Percentiles rank a stretch among this genome's conserved stretches.
phyloP scores from a whole-genome alignment of 1,140 invertebrate species.

The Pemphigus obesinymphae region DNA sequence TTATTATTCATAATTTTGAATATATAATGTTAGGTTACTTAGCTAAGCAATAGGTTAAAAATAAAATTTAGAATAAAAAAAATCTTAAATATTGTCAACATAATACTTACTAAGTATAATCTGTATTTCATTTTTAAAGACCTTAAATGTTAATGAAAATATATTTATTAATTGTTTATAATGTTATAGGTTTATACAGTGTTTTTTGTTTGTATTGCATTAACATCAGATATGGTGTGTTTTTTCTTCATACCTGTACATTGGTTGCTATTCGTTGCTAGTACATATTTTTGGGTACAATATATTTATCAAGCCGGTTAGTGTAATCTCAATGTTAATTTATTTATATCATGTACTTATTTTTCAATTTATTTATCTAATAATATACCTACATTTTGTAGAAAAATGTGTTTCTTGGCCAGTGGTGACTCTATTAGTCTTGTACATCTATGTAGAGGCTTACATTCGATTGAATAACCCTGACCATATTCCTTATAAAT shows the following conservation, averaged over 20 bases:
- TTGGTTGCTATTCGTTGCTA: constrained; percentile 96
- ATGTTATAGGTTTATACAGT: constrained; percentile 90
- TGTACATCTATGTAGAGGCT: constrained; percentile 94
- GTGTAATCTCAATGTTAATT: constrained; percentile 46
- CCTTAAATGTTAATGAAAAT: no score
- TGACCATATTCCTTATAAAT: constrained; percentile 64
- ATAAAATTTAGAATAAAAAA: no score
- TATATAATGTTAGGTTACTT: no score
- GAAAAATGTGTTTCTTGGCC: constrained; percentile 91
- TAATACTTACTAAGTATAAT: no score
- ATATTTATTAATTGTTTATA: constrained; percentile 43
- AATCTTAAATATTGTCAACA: no score
- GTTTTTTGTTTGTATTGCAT: constrained; percentile 95
- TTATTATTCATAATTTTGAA: no score
- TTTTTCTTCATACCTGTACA: constrained; percentile 98
- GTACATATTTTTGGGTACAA: constrained; percentile 98
- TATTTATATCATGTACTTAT: background rate
- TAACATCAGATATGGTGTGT: constrained; percentile 98
- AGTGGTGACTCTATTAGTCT: constrained; percentile 88
- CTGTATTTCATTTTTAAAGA: no score
- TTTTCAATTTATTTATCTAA: constrained; percentile 31
- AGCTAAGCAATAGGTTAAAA: no score
- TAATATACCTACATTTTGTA: constrained; percentile 52
- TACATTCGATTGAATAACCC: constrained; percentile 80
- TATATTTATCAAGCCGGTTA: constrained; percentile 97